These are phyloP conservation scores for Rhinatrema bivittatum DNA, from an alignment of 2,797 vertebrate genomes.

Conservation along the genomic window DNA sequence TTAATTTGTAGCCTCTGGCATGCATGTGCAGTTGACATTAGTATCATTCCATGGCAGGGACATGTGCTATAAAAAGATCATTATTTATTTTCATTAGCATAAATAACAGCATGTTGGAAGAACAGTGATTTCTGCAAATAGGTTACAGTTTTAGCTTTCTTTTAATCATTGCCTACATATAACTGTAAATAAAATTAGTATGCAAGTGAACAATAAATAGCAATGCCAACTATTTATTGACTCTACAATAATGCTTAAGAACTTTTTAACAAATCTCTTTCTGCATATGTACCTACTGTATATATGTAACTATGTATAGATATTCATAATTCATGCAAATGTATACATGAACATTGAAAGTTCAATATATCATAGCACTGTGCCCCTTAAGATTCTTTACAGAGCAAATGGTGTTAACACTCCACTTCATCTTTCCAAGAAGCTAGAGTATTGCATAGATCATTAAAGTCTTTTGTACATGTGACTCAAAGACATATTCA, in stretches of 20 bases:
- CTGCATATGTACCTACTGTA: too few relatives aligned
- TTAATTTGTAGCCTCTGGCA: conserved; percentile 53
- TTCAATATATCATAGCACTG: too few relatives aligned
- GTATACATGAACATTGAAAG: too few relatives aligned
- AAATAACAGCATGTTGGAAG: conserved; percentile 49
- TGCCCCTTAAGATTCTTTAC: too few relatives aligned
- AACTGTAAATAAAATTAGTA: conserved; percentile 44
- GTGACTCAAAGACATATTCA: too few relatives aligned
- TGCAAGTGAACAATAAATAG: conserved; percentile 27
- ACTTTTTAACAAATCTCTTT: conserved; percentile 1
- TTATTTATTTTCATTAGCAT: conserved; percentile 56
- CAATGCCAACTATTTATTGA: conserved; percentile 18
- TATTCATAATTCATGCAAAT: too few relatives aligned
- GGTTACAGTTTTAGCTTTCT: conserved; percentile 41
- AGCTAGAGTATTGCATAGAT: too few relatives aligned
- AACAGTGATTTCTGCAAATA: conserved; percentile 42
- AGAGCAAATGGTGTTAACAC: too few relatives aligned
- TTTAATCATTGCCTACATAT: conserved; percentile 42
- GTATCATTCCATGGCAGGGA: conserved; percentile 40
- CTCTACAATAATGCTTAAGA: conserved; percentile 7
- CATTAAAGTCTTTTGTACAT: too few relatives aligned
- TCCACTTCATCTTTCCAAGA: too few relatives aligned
- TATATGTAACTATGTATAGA: too few relatives aligned
- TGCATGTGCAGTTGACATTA: conserved; percentile 44
- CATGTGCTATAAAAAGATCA: conserved; percentile 50